A percentile compares a stretch with the other conserved stretches of the same genome.
phyloP scores from a whole-genome alignment of 2,888 invertebrate species.

The Pammene fasciana region DNA sequence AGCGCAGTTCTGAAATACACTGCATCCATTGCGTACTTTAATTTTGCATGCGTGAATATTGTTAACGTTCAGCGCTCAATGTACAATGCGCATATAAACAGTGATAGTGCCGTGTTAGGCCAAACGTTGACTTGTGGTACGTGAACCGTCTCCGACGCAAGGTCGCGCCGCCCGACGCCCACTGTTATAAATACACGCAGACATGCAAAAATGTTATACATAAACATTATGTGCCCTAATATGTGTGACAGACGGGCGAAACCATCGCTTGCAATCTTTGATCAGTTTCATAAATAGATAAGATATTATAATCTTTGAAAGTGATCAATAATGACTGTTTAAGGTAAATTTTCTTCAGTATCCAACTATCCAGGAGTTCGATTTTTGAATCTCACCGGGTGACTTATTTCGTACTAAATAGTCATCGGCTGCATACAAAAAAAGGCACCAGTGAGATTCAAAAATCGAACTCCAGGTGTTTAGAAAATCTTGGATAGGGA shows the following conservation, averaged over 20 bases:
- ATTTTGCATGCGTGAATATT: not conserved
- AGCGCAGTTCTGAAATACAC: constrained; percentile 33
- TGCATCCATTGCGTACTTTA: constrained; percentile 49
- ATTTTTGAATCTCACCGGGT: too few relatives aligned
- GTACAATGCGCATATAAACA: not conserved
- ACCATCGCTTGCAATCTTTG: constrained; percentile 11
- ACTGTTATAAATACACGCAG: constrained; percentile 79
- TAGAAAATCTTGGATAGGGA: too few relatives aligned
- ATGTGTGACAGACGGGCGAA: constrained; percentile 50
- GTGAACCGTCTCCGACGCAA: constrained; percentile 72
- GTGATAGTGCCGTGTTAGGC: constrained; percentile 29
- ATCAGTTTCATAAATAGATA: constrained; percentile 8
- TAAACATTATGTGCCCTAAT: constrained; percentile 70
- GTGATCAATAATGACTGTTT: too few relatives aligned
- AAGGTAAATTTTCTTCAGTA: too few relatives aligned
- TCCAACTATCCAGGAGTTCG: too few relatives aligned
- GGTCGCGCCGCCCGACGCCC: constrained; percentile 74
- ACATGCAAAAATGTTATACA: constrained; percentile 78
- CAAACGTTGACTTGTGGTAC: constrained; percentile 53
- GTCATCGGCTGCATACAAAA: too few relatives aligned
- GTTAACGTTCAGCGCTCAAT: not conserved
- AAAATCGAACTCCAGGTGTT: too few relatives aligned
- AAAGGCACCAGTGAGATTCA: too few relatives aligned
- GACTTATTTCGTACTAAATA: too few relatives aligned
- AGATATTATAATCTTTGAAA: not conserved